These are phyloP conservation scores for Amblyteles armatorius DNA, from an alignment of 2,888 invertebrate species.

Conservation along the genomic window DNA sequence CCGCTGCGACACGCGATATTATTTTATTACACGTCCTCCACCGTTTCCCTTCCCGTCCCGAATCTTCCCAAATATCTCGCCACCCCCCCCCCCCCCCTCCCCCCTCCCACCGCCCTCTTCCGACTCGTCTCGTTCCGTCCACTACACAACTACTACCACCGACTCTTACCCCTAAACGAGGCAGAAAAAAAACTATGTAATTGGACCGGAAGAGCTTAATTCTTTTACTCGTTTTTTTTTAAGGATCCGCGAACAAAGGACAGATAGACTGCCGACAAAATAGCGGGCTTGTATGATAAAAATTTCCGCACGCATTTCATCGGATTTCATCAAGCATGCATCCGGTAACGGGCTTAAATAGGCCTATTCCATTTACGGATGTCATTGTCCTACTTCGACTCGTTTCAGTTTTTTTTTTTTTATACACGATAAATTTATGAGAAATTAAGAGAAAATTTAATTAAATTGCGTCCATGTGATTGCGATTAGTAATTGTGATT, in stretches of 20 bases:
- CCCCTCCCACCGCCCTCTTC: not conserved
- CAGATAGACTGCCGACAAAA: slow-evolving; percentile 7
- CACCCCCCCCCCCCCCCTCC: not conserved
- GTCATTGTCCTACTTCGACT: too few relatives aligned
- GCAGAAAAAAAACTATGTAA: slow-evolving; percentile 40
- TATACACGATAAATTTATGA: too few relatives aligned
- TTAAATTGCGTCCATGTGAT: too few relatives aligned
- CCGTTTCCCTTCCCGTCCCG: slow-evolving; percentile 15
- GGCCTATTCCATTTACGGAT: too few relatives aligned
- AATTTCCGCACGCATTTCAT: not conserved
- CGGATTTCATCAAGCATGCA: slow-evolving; percentile 7
- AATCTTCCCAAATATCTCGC: slow-evolving; percentile 11
- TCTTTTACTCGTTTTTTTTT: not conserved
- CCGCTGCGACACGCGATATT: slow-evolving; percentile 67
- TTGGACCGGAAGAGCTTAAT: slow-evolving; percentile 42
- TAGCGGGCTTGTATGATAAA: slow-evolving; percentile 8
- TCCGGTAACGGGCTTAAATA: not conserved
- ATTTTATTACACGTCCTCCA: slow-evolving; percentile 62
- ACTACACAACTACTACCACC: slow-evolving; percentile 12
- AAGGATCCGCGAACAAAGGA: not conserved
- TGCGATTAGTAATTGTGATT: too few relatives aligned
- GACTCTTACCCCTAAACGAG: not conserved
- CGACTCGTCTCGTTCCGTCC: slow-evolving; percentile 29
- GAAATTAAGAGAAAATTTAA: too few relatives aligned
- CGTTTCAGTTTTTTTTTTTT: too few relatives aligned